Evolutionary conservation across 1,140 invertebrate species (phyloP).

Genomic region (Neuroterus valhalla): DNA sequence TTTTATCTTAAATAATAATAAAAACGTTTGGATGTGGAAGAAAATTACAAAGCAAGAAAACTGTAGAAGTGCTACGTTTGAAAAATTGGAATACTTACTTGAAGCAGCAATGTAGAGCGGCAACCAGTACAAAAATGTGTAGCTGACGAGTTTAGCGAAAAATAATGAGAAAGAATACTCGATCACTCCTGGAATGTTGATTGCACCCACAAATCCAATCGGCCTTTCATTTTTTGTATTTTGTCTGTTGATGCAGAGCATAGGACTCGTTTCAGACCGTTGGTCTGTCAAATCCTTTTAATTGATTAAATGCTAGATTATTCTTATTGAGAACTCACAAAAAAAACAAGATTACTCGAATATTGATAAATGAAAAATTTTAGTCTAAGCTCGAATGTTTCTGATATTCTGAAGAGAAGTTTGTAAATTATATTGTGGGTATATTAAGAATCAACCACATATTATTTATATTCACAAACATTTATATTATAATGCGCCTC

Average conservation of each 20-base stretch:
- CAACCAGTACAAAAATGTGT: slow-evolving; percentile 98
- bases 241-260: slow-evolving; percentile 60
- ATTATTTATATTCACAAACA: too few relatives aligned
- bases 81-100: slow-evolving; percentile 79
- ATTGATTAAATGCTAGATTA: background rate
- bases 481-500: too few relatives aligned
- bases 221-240: slow-evolving; percentile 74
- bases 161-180: slow-evolving; percentile 96
- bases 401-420: too few relatives aligned
- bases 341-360: too few relatives aligned
- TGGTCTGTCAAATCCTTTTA: slow-evolving; percentile 50
- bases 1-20: background rate
- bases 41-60: too few relatives aligned
- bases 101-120: slow-evolving; percentile 91
- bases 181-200: slow-evolving; percentile 93
- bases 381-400: too few relatives aligned
- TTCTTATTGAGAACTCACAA: background rate
- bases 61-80: too few relatives aligned
- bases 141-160: slow-evolving; percentile 98
- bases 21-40: too few relatives aligned
- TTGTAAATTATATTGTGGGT: too few relatives aligned
- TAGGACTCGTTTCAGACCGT: slow-evolving; percentile 67
- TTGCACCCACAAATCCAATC: slow-evolving; percentile 86
- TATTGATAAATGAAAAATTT: too few relatives aligned
- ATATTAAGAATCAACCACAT: too few relatives aligned